Evolutionary conservation across 92 coral and sea anemone species (phyloP).

Genomic region (Metridium senile): DNA sequence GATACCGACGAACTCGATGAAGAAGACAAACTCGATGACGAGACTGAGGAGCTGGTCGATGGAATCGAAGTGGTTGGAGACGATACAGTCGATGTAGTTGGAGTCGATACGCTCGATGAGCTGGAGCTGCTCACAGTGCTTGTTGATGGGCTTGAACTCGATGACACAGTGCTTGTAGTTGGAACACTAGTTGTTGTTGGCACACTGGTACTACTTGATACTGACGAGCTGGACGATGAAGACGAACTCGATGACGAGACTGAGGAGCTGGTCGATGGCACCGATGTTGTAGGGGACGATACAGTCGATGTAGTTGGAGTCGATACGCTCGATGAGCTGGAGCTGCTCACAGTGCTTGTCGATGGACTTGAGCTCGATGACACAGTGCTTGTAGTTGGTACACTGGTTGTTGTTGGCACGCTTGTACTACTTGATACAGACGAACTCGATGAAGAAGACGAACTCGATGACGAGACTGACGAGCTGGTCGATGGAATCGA

Average conservation of each 20-base stretch:
- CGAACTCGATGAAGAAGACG: not conserved
- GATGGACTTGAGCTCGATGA: not conserved
- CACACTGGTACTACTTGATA: not conserved
- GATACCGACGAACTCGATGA: not conserved
- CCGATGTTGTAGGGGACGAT: not conserved
- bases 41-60: slow-evolving; percentile 15
- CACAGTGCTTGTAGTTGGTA: slow-evolving; percentile 9
- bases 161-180: slow-evolving; percentile 15
- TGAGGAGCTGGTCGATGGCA: not conserved
- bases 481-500: slow-evolving; percentile 31
- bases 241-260: slow-evolving; percentile 7
- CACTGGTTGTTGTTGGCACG: slow-evolving; percentile 7
- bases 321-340: not conserved
- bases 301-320: slow-evolving; percentile 24
- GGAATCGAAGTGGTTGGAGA: slow-evolving; percentile 1
- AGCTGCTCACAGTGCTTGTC: not conserved
- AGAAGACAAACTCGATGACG: slow-evolving; percentile 14
- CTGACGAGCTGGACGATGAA: slow-evolving; percentile 6
- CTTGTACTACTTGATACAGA: not conserved
- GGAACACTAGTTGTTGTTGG: slow-evolving; percentile 19
- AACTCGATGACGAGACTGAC: slow-evolving; percentile 45
- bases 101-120: not conserved
- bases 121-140: not conserved
- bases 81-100: slow-evolving; percentile 16
- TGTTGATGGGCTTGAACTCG: slow-evolving; percentile 24